Percentiles rank a stretch among this genome's conserved stretches.
These are phyloP conservation scores for Tenthredo livida DNA, from an alignment of 2,888 invertebrate species.

Conservation along the genomic window DNA sequence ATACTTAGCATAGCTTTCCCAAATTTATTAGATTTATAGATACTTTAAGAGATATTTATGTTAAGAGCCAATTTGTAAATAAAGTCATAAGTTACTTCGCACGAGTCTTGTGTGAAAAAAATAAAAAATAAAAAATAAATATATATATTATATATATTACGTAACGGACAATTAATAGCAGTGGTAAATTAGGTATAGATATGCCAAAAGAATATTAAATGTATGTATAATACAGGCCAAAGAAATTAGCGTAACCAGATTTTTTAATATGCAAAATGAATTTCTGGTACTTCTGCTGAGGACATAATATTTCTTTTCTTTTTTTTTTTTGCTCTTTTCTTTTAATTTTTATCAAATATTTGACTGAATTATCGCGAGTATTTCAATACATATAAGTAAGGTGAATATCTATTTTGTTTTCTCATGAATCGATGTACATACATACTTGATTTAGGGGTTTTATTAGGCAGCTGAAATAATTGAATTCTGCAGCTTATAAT, in stretches of 20 bases:
- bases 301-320: conserved; percentile 32
- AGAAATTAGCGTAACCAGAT: conserved; percentile 48
- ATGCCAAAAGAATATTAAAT: conserved; percentile 56
- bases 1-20: conserved; percentile 34
- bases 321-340: neutral
- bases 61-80: conserved; percentile 46
- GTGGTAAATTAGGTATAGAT: conserved; percentile 50
- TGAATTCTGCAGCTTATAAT: neutral
- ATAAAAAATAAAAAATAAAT: neutral
- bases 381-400: neutral
- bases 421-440: neutral
- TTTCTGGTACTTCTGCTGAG: conserved; percentile 42
- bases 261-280: conserved; percentile 44
- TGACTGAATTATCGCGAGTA: conserved; percentile 6
- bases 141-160: conserved; percentile 38
- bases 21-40: conserved; percentile 8
- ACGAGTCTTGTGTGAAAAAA: conserved; percentile 49
- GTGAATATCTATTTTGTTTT: neutral
- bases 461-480: neutral
- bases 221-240: conserved; percentile 53
- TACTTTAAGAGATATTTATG: conserved; percentile 12
- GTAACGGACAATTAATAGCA: conserved; percentile 55
- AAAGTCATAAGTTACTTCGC: conserved; percentile 28
- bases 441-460: neutral
- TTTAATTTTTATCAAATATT: neutral